phyloP scores from a whole-genome alignment of 2,888 invertebrate species.

The Spialia ferax region DNA sequence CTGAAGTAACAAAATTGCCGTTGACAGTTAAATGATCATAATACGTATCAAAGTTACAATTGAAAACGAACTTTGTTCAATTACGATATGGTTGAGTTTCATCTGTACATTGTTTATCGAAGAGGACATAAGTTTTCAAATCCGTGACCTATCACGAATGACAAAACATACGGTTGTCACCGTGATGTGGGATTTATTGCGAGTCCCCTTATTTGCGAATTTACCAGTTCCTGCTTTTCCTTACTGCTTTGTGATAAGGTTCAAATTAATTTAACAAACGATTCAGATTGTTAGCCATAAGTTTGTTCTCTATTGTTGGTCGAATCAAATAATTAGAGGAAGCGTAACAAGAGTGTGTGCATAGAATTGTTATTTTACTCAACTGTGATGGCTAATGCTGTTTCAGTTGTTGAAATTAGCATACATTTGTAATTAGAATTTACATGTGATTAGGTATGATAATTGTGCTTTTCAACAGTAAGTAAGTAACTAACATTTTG shows the following conservation, averaged over 20 bases:
- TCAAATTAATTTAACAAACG: conserved; percentile 34
- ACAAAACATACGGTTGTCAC: conserved; percentile 80
- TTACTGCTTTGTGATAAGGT: conserved; percentile 44
- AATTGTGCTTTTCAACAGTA: conserved; percentile 28
- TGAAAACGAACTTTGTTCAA: neutral
- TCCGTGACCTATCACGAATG: conserved; percentile 76
- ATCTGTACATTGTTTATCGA: conserved; percentile 35
- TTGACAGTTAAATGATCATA: conserved; percentile 34
- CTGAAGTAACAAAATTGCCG: conserved; percentile 16
- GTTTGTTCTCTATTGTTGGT: conserved; percentile 45
- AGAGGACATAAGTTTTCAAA: conserved; percentile 68
- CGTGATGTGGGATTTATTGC: conserved; percentile 75
- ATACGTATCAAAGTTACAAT: neutral
- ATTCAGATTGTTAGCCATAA: conserved; percentile 44
- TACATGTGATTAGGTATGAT: conserved; percentile 19
- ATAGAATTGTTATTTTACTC: conserved; percentile 35
- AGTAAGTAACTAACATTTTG: conserved; percentile 21
- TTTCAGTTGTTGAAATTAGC: conserved; percentile 33
- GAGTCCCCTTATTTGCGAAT: conserved; percentile 16
- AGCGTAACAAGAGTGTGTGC: conserved; percentile 63
- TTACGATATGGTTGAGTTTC: conserved; percentile 35
- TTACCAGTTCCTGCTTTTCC: conserved; percentile 1
- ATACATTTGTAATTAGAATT: conserved; percentile 38
- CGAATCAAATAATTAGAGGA: conserved; percentile 68
- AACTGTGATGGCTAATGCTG: conserved; percentile 25